Base-by-base conservation (phyloP, 1,140 invertebrate genomes). In the Calephelis nemesis region DNA sequence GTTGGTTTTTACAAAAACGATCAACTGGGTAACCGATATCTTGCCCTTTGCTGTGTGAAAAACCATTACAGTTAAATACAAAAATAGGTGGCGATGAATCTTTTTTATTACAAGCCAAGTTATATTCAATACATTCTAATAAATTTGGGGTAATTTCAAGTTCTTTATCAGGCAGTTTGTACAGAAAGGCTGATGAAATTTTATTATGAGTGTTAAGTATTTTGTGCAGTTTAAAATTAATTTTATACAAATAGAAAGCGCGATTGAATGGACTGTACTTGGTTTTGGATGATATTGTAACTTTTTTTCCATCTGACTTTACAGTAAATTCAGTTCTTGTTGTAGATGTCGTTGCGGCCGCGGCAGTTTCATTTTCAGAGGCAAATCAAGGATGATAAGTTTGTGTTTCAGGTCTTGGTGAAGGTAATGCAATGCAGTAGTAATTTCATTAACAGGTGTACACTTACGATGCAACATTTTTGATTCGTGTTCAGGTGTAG, bases 11-110 rank as follows among this genome's bases (percentile, higher is more conserved):
- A 75, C 69, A 78, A 80, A 74, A 76, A 76, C 65, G 69, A 69
- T 79, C 72, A 71, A 75, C 69, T 66, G 77, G 77, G 65, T 66
- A 73, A 63, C 75, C 73, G 52, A 73, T 82, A 74, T 78, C 75
- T 67, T 73, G 73, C 49, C 72, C 79, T 66, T 68, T 84, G 64
- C 71, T 79, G 8, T 77, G 77, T 76, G 73, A 78, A 77, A 83
- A 84, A 77, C 71, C 80, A 72, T 71, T 77, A 68, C 19, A 75
- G 47, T 83, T 80, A 70, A 77, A 81, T 70, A 69, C 73, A 74
- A 75, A 76, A 70, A 6, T 82, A 58, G 64, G 73, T 68, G 71
- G 71, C 39, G 72, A 76, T 64, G 69, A 72, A 65, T 68, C 68
- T 42, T 85, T 84, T 74, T n/a, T n/a, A n/a, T n/a, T n/a, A n/a